A percentile compares a stretch with the other conserved stretches of the same genome.
Conservation (phyloP, 2,113 vertebrate species). For the Zosterops lateralis region DNA sequence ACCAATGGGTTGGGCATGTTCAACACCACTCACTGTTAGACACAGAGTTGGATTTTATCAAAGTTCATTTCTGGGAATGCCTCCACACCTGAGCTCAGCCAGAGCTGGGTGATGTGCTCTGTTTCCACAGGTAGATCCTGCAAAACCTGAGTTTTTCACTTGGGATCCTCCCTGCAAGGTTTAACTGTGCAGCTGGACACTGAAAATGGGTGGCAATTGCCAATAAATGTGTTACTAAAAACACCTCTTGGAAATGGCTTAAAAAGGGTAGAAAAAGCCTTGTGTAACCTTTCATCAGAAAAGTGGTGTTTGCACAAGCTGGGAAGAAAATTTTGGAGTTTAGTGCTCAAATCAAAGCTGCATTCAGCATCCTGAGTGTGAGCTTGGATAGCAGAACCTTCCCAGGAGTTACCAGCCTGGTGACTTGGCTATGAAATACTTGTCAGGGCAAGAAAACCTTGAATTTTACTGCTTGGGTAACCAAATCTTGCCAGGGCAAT, state of each 20-base stretch:
- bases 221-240: background rate
- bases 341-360: background rate
- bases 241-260: background rate
- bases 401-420: background rate
- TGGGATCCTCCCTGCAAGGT: background rate
- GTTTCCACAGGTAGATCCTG: background rate
- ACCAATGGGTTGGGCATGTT: background rate
- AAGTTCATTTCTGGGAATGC: background rate
- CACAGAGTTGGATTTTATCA: background rate
- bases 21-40: accelerated
- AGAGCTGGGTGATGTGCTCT: background rate
- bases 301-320: background rate
- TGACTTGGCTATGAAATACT: background rate
- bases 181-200: background rate
- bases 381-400: background rate
- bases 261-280: accelerated
- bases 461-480: background rate
- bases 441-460: background rate
- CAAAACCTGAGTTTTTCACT: background rate
- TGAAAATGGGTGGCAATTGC: background rate
- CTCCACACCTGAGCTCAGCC: background rate
- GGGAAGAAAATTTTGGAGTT: background rate
- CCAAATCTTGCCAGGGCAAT: background rate
- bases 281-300: background rate
- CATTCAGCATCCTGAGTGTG: background rate